Evolutionary conservation across 2,797 vertebrate species (phyloP).

Genomic region (Propithecus perrieri): DNA sequence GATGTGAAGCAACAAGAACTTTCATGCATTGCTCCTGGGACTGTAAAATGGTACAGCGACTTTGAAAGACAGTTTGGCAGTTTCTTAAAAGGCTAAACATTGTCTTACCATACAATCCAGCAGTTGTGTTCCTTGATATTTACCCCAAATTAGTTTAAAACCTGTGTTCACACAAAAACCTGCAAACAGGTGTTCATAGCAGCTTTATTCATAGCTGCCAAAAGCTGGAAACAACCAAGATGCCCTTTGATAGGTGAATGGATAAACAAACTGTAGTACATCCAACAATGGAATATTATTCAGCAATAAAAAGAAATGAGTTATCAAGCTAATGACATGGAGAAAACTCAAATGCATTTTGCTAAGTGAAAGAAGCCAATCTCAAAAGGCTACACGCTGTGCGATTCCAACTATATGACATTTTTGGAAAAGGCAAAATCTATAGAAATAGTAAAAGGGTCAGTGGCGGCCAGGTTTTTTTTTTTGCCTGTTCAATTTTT

Average conservation of each 20-base stretch:
- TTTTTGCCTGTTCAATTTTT: no score
- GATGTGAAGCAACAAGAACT: neutral
- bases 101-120: neutral
- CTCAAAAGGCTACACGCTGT: no score
- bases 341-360: no score
- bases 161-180: neutral
- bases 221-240: no score
- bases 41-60: neutral
- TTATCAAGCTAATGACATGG: no score
- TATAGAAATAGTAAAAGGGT: neutral
- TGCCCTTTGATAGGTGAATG: no score
- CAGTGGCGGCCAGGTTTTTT: neutral
- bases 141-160: neutral
- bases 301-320: no score
- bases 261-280: no score
- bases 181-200: neutral
- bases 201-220: neutral
- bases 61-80: neutral
- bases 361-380: no score
- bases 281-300: no score
- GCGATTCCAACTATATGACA: neutral
- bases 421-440: neutral
- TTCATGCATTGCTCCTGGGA: neutral
- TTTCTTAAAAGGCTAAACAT: neutral
- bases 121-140: neutral